Conservation (phyloP, 2,888 invertebrate genomes). For the Andrena dorsata region DNA sequence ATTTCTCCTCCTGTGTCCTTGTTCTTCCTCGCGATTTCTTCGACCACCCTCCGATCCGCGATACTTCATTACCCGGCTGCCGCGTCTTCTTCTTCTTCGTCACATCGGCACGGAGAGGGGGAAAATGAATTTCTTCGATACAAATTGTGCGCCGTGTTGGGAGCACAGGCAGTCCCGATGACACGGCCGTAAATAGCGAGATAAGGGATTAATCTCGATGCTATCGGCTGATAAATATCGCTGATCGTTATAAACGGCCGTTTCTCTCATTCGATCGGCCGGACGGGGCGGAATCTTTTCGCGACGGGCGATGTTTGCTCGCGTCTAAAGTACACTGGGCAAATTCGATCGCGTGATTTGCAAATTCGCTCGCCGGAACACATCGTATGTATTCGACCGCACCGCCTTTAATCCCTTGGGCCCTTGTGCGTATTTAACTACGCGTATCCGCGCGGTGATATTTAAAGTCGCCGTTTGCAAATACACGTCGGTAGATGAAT, state of each 20-base stretch:
- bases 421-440: conserved; percentile 19
- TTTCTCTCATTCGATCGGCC: conserved; percentile 36
- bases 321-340: conserved; percentile 12
- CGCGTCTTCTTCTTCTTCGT: not conserved
- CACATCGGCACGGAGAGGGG: not conserved
- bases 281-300: conserved; percentile 32
- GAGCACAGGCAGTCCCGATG: not conserved
- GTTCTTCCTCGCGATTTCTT: conserved; percentile 40
- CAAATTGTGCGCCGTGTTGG: conserved; percentile 17
- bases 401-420: conserved; percentile 9
- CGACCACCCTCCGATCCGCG: conserved; percentile 27
- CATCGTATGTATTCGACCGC: conserved; percentile 33
- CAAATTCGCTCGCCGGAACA: conserved; percentile 19
- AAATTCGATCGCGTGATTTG: conserved; percentile 40
- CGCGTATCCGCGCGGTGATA: not conserved
- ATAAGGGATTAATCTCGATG: conserved; percentile 36
- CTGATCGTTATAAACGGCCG: conserved; percentile 12
- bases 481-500: conserved; percentile 1
- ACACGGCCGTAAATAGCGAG: conserved; percentile 12
- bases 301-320: conserved; percentile 5
- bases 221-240: conserved; percentile 21
- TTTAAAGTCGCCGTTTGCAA: conserved; percentile 42
- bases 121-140: conserved; percentile 36
- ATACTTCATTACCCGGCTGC: conserved; percentile 31
- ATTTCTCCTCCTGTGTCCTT: conserved; percentile 23